These are phyloP conservation scores for Spatulosminthurus flaviceps DNA, from an alignment of 2,888 invertebrate species.

Conservation along the genomic window DNA sequence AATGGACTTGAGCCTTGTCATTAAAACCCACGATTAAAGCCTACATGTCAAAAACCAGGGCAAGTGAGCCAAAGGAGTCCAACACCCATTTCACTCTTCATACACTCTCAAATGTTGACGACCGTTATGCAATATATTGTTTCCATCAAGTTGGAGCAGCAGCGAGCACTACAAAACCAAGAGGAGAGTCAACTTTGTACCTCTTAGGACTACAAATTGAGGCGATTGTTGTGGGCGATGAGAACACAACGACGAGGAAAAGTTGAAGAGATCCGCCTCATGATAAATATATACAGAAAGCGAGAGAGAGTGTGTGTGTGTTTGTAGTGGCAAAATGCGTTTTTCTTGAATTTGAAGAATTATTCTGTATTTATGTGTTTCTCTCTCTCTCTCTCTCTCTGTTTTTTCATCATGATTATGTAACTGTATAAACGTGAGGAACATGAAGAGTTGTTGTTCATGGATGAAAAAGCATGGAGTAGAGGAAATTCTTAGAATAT, in stretches of 20 bases:
- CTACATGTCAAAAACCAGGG: conserved; percentile 51
- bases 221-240: conserved; percentile 44
- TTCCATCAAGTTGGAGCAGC: too few species aligned
- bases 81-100: conserved; percentile 45
- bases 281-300: conserved; percentile 22
- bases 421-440: too few species aligned
- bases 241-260: conserved; percentile 24
- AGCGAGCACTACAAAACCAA: background rate
- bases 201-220: conserved; percentile 18
- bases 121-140: conserved; percentile 47
- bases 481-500: background rate
- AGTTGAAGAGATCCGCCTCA: conserved; percentile 47
- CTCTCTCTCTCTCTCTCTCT: background rate
- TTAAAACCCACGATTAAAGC: conserved; percentile 49
- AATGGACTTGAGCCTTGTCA: conserved; percentile 29
- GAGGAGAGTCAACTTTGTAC: background rate
- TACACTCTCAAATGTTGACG: conserved; percentile 32
- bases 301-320: too few species aligned
- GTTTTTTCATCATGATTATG: too few species aligned
- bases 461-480: too few species aligned
- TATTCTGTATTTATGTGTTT: background rate
- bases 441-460: too few species aligned
- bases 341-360: background rate
- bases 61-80: conserved; percentile 38
- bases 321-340: background rate